phyloP scores from a whole-genome alignment of 64 coral and sea anemone species.

The Montipora capricornis region DNA sequence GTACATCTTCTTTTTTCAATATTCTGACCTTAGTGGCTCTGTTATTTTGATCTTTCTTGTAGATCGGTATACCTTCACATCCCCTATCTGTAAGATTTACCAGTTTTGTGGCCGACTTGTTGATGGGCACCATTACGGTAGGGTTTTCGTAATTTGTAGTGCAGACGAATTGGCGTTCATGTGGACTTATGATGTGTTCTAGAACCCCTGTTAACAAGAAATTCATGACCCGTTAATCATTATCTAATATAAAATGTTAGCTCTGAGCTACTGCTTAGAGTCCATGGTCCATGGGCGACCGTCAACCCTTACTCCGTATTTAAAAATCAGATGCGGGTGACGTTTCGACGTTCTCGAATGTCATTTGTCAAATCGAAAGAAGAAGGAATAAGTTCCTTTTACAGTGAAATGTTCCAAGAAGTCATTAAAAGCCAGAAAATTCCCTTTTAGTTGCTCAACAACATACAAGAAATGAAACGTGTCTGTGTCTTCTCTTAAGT shows the following conservation, averaged over 20 bases:
- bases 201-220: slow-evolving; percentile 64
- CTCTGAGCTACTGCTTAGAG: too few relatives aligned
- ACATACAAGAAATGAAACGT: too few relatives aligned
- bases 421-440: too few relatives aligned
- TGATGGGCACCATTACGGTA: slow-evolving; percentile 85
- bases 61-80: slow-evolving; percentile 57
- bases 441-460: too few relatives aligned
- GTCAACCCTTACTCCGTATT: too few relatives aligned
- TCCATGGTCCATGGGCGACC: too few relatives aligned
- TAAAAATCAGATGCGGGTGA: too few relatives aligned
- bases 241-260: background rate
- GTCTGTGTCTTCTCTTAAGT: too few relatives aligned
- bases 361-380: too few relatives aligned
- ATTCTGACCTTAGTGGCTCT: background rate
- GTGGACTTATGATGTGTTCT: slow-evolving; percentile 76
- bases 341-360: too few relatives aligned
- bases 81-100: slow-evolving; percentile 72
- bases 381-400: too few relatives aligned
- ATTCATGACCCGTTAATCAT: background rate
- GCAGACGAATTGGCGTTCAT: slow-evolving; percentile 92
- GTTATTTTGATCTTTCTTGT: slow-evolving; percentile 27
- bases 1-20: slow-evolving; percentile 57
- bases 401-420: too few relatives aligned
- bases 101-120: slow-evolving; percentile 81
- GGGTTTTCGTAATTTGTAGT: slow-evolving; percentile 55